Conservation (phyloP, 2,888 invertebrate species). For the Panorpa germanica region DNA sequence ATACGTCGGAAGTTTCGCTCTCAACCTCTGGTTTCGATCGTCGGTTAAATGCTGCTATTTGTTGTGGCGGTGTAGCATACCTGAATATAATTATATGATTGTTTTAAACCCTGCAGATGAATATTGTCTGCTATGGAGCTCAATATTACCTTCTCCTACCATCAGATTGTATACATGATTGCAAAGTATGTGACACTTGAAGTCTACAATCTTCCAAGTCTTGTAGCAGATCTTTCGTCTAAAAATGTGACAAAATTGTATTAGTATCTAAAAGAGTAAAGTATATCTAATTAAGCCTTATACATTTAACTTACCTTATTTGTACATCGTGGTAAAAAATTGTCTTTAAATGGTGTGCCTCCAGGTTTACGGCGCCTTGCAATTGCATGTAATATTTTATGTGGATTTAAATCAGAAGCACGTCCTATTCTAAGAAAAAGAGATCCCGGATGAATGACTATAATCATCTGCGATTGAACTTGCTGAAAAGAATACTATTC, state of each 20-base stretch:
- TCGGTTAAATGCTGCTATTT: conserved; percentile 74
- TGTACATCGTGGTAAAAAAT: conserved; percentile 43
- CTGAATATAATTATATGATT: background rate
- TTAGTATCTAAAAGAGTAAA: background rate
- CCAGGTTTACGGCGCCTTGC: conserved; percentile 18
- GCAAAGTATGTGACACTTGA: conserved; percentile 70
- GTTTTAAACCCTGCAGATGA: too few species aligned
- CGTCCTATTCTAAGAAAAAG: conserved; percentile 74
- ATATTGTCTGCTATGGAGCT: background rate
- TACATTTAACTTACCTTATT: conserved; percentile 25
- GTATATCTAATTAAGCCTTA: background rate
- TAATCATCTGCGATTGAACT: conserved; percentile 60
- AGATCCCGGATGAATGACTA: conserved; percentile 92
- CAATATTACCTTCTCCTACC: conserved; percentile 41
- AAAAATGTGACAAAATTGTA: conserved; percentile 9
- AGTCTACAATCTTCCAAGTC: conserved; percentile 72
- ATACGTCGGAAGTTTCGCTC: conserved; percentile 30
- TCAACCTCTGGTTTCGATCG: conserved; percentile 51
- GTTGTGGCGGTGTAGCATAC: conserved; percentile 73
- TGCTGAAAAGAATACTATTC: too few species aligned
- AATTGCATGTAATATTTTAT: conserved; percentile 53
- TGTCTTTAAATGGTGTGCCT: conserved; percentile 37
- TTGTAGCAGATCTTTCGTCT: conserved; percentile 46
- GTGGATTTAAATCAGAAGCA: conserved; percentile 76
- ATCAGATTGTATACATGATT: conserved; percentile 68